Evolutionary conservation across 1,140 invertebrate species (phyloP), one percentile per base, ranked within the genome.

Genomic region (Drosophila auraria): DNA sequence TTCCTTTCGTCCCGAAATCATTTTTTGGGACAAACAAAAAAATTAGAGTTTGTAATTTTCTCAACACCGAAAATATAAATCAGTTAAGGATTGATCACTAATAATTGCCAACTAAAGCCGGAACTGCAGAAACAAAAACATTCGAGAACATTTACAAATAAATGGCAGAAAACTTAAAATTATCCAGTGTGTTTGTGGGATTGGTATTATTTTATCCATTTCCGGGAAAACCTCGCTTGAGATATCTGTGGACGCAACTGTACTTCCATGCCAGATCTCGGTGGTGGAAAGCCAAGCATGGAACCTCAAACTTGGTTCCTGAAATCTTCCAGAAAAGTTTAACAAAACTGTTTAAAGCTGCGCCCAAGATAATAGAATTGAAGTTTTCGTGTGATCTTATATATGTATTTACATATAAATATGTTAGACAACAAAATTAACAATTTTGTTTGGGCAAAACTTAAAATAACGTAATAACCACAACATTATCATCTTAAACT

Each of bases 81-180:
- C 23, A 49, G 72, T 74, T 59, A 36, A 40, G 36, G 49, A 57
- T 53, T 50, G 51, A 65, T 44, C 30, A 30, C 27, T 56, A 53
- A 50, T 60, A 61, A 50, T 69, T 56, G 53, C 27, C 44, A 47
- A 53, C 14, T n/a, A 65, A 51, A 68, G 27, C 42, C 56, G 47
- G 42, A 47, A 86, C 63, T 80, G 65, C 45, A 65, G 61, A 59
- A 69, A 82, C 42, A 68, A 72, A 65, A 63, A 61, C 63, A 87
- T 86, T 82, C 83, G 62, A 86, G 58, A 87, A 83, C 83, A 87
- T 83, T 81, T 66, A 87, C 87, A 89, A 87, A 83, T 78, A 80
- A 87, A 81, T 38, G 50, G 61, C 54, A 78, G 51, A 74, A 70
- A 74, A 77, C 33, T 30, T 62, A 30, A 66, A 65, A 50, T 30